Base-by-base conservation (phyloP, 2,113 vertebrate species). In the Desmodus rotundus region DNA sequence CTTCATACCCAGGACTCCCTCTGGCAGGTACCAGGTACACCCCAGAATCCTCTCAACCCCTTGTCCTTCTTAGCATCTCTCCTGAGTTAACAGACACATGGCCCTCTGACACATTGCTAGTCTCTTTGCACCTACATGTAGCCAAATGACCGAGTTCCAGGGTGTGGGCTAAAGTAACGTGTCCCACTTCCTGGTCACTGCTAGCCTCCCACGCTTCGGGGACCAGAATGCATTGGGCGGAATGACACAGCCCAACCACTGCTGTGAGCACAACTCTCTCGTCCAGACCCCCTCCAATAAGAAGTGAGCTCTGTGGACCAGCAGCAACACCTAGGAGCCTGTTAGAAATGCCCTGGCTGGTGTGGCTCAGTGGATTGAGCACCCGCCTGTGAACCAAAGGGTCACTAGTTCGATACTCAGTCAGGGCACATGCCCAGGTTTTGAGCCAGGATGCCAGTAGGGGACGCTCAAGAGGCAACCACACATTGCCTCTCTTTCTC, bases 101-200 rank as follows among this genome's bases (percentile, higher is more conserved):
- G 47, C 20, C 17, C 14, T 78, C 26, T 1, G 38, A 68, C 47
- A 72, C 50, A 8, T 36, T 16, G 45, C 93, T 28, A 52, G 81
- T 33, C 65, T 68, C 63, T n/a, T 16, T 61, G 20, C 20, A 45
- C 11, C 54, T 33, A 4, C 2, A 61, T 1, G 7, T 7, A 9
- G 73, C 82, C 72, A 41, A 7, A 10, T 4, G 20, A 68, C 43
- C n/a, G n/a, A 16, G 16, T 43, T 83, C 63, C 15, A 3, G 47
- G 47, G 6, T 24, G 3, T 17, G 24, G 70, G 67, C 52, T 5
- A 11, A n/a, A 76, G 67, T 0, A 1, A 17, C 4, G 8, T 0
- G 16, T 36, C 54, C 82, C 45, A 16, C 54, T 33, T 33, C 31
- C 38, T 67, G 70, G 19, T 47, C 26, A 2, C 72, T 33, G 14